These are phyloP conservation scores for Boloria selene DNA, from an alignment of 2,888 invertebrate species.

Conservation along the genomic window DNA sequence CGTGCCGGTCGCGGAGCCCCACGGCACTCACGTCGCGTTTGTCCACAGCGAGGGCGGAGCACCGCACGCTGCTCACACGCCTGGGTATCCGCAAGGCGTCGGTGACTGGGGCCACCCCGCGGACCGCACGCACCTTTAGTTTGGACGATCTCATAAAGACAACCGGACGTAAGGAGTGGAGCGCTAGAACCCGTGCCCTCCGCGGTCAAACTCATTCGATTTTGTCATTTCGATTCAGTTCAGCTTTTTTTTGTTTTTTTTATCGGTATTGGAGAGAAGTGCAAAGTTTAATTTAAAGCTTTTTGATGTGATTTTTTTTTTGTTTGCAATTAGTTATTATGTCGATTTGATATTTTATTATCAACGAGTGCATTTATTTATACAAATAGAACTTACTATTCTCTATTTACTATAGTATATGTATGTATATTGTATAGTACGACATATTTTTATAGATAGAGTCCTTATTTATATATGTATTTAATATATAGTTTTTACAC, in stretches of 20 bases:
- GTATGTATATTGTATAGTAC: too few species aligned
- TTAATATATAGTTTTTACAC: constrained; percentile 3
- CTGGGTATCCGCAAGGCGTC: constrained; percentile 94
- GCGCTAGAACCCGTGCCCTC: constrained; percentile 60
- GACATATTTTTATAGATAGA: background rate
- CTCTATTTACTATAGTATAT: too few species aligned
- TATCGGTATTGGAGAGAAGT: background rate
- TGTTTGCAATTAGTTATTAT: too few species aligned
- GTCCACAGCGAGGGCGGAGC: constrained; percentile 59
- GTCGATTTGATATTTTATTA: too few species aligned
- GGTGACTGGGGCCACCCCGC: constrained; percentile 89
- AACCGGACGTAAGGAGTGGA: constrained; percentile 89
- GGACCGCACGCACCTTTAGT: constrained; percentile 91
- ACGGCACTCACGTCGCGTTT: constrained; percentile 46
- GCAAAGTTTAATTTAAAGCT: background rate
- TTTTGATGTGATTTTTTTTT: too few species aligned
- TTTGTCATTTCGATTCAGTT: background rate
- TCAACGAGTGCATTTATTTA: too few species aligned
- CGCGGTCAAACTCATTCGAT: constrained; percentile 47
- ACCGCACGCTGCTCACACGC: constrained; percentile 88
- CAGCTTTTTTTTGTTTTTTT: constrained; percentile 15
- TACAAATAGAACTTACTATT: too few species aligned
- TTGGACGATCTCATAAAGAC: constrained; percentile 94
- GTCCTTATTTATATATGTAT: constrained; percentile 5
- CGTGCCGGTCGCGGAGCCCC: constrained; percentile 60